Evolutionary conservation across 2,888 invertebrate species (phyloP), one percentile per base, ranked within the genome.

Genomic region (Orthosia incerta): DNA sequence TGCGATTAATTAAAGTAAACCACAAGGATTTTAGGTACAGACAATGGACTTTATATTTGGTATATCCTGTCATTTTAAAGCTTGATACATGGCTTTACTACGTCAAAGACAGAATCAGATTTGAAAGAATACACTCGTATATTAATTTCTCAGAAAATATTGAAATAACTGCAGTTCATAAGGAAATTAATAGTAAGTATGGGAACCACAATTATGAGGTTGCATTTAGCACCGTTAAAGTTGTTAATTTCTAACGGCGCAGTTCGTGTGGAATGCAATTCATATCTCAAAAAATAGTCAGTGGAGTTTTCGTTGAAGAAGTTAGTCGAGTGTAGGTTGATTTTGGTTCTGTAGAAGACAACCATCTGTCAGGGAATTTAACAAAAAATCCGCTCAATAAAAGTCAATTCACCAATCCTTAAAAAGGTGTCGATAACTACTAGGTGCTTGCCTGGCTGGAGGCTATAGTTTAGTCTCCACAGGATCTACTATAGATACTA

Each of bases 221-320:
- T 57, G 15, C 12, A 68, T 69, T 61, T 53, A 74, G 26, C 20
- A n/a, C 23, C 16, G 3, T 46, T 79, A 31, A 57, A 74, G 61
- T 80, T 69, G 79, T 69, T 74, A 62, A 75, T 69, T 75, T 50
- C 11, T 61, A 80, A 69, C 65, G 48, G 61, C 16, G 13, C 57
- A 45, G 13, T 39, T n/a, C 2, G 15, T 45, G 51, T 39, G 56
- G 23, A 62, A 57, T 63, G 18, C 16, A 55, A 23, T 48, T 55
- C 13, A 20, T 57, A 12, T 18, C 5, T 31, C 15, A 13, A 46
- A 4, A 59, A 31, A 51, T 12, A 31, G 13, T 46, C 13, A 3
- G 18, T 23, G 16, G 2, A 61, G 11, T n/a, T 39, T 20, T 20
- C 20, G 9, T 20, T 57, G 23, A 18, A 48, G 50, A 18, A 18